Conservation (phyloP, 2,888 invertebrate genomes). For the Machimus atricapillus region DNA sequence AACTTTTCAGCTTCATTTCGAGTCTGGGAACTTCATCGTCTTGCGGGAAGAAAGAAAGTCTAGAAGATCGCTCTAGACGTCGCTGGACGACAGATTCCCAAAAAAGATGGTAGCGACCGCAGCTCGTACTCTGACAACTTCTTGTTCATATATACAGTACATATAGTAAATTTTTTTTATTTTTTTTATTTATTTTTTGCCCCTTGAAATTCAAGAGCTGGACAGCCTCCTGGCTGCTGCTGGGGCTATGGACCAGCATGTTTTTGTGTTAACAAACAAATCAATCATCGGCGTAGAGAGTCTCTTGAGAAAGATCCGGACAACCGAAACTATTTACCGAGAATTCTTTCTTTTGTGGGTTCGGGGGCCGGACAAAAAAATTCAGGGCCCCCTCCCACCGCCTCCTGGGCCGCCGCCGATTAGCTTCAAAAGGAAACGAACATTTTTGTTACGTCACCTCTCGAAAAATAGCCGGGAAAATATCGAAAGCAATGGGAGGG, state of each 20-base stretch:
- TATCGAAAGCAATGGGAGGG: slow-evolving; percentile 31
- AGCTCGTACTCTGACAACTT: not conserved
- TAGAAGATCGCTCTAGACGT: not conserved
- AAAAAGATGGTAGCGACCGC: not conserved
- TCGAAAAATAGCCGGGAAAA: not conserved
- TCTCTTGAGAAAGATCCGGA: slow-evolving; percentile 30
- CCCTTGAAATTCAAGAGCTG: not conserved
- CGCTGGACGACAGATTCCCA: slow-evolving; percentile 18
- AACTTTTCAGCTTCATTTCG: not conserved
- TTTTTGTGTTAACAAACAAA: slow-evolving; percentile 43
- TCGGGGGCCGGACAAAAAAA: not conserved
- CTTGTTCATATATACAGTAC: not conserved
- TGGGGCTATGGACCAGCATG: slow-evolving; percentile 27
- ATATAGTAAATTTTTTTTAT: not conserved
- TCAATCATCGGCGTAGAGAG: slow-evolving; percentile 37
- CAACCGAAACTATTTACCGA: slow-evolving; percentile 22
- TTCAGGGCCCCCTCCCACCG: not conserved
- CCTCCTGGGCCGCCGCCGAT: not conserved
- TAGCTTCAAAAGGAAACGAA: slow-evolving; percentile 32
- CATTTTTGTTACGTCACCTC: slow-evolving; percentile 38
- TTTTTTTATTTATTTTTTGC: not conserved
- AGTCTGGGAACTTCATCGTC: not conserved
- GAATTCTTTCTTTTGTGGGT: slow-evolving; percentile 27
- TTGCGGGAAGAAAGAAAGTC: not conserved
- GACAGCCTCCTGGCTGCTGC: not conserved